Evolutionary conservation across 92 coral and sea anemone genomes (phyloP).

Genomic region (Bergia sp.): DNA sequence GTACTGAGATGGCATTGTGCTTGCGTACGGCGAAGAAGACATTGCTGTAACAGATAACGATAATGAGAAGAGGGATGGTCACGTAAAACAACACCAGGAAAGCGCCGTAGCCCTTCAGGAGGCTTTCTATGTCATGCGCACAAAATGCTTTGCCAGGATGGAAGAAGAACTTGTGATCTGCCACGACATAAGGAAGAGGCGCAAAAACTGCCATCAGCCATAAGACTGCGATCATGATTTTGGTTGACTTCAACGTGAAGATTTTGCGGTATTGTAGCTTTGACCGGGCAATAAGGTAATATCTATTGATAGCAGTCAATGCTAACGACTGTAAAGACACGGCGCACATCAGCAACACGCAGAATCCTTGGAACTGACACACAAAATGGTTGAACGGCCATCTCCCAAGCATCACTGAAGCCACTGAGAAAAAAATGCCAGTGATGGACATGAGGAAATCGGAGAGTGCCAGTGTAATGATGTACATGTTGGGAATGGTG

Average conservation of each 20-base stretch:
- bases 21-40: conserved; percentile 64
- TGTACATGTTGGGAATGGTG: too few species aligned
- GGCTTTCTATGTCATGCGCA: conserved; percentile 51
- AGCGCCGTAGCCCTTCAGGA: too few species aligned
- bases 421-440: too few species aligned
- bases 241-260: too few species aligned
- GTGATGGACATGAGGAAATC: too few species aligned
- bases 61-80: conserved; percentile 49
- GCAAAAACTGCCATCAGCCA: conserved; percentile 34
- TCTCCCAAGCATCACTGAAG: too few species aligned
- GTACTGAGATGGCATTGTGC: conserved; percentile 42
- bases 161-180: conserved; percentile 61
- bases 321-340: too few species aligned
- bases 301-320: too few species aligned
- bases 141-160: conserved; percentile 74
- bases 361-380: conserved; percentile 76
- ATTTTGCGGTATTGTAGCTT: background rate
- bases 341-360: conserved; percentile 42
- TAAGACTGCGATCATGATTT: too few species aligned
- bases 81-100: too few species aligned
- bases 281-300: background rate
- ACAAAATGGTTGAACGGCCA: conserved; percentile 29
- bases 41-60: conserved; percentile 56
- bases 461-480: too few species aligned
- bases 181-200: conserved; percentile 64